Evolutionary conservation across 2,113 vertebrate genomes (phyloP).

Genomic region (Otis tarda): DNA sequence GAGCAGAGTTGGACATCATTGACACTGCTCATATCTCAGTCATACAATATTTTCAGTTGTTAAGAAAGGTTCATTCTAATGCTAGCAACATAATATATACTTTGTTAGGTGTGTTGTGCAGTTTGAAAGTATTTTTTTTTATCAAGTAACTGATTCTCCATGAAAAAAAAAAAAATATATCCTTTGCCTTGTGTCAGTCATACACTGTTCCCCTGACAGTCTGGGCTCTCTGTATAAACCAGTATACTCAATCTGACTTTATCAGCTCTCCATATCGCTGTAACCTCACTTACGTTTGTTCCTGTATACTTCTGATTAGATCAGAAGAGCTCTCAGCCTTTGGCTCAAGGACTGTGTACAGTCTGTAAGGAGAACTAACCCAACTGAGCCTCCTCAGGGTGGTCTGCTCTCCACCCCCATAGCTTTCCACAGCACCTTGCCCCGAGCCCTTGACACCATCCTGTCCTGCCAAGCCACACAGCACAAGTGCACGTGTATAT

Average conservation of each 20-base stretch:
- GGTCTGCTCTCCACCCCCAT: background rate
- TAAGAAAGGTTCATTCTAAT: background rate
- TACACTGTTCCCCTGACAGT: background rate
- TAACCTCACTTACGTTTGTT: background rate
- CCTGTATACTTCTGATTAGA: background rate
- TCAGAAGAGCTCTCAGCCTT: background rate
- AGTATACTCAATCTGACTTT: background rate
- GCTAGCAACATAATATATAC: background rate
- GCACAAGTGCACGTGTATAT: background rate
- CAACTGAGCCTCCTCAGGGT: background rate
- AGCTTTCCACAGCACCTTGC: background rate
- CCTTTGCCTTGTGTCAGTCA: background rate
- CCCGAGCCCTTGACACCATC: background rate
- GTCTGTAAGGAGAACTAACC: background rate
- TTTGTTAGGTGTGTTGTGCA: background rate
- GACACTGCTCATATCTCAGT: background rate
- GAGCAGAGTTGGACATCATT: background rate
- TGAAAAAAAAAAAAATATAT: background rate
- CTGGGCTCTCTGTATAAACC: background rate
- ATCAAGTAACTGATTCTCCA: background rate
- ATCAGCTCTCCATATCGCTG: background rate
- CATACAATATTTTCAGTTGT: background rate
- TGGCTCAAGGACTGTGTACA: background rate
- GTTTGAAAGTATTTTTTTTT: background rate
- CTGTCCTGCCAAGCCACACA: background rate